These are phyloP conservation scores for Coregonus clupeaformis DNA, from an alignment of 2,113 vertebrate species.

Conservation along the genomic window DNA sequence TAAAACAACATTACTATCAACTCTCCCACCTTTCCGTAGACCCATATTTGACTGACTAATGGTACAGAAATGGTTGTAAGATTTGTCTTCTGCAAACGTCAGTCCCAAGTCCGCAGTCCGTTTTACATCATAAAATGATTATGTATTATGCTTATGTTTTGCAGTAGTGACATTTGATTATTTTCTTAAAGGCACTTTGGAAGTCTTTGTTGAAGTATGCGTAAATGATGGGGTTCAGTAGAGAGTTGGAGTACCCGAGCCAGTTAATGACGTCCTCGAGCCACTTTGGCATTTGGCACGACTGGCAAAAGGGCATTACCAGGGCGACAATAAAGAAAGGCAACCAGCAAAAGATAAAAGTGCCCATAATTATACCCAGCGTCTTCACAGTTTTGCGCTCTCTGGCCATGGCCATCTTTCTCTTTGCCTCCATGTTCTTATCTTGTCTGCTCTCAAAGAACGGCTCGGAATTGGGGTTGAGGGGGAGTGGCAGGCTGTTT, in stretches of 20 bases:
- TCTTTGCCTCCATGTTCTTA: conserved; percentile 84
- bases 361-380: conserved; percentile 96
- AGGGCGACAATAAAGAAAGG: conserved; percentile 97
- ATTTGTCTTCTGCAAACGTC: background rate
- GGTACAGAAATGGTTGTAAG: background rate
- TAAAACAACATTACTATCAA: conserved; percentile 2
- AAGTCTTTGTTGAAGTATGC: conserved; percentile 99
- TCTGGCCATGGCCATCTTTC: conserved; percentile 89
- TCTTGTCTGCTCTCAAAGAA: conserved; percentile 83
- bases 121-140: background rate
- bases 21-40: background rate
- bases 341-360: conserved; percentile 97
- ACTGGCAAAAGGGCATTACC: conserved; percentile 88
- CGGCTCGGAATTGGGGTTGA: conserved; percentile 61
- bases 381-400: conserved; percentile 97
- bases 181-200: conserved; percentile 96
- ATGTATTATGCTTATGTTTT: conserved; percentile 64
- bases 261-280: conserved; percentile 91
- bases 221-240: conserved; percentile 98
- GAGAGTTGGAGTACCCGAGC: conserved; percentile 96
- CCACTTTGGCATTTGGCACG: conserved; percentile 87
- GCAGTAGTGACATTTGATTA: conserved; percentile 93
- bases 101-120: background rate
- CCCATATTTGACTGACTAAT: background rate
- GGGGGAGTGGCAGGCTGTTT: conserved; percentile 82